These are phyloP conservation scores for Carassius auratus DNA, from an alignment of 2,113 vertebrate genomes.

Conservation along the genomic window DNA sequence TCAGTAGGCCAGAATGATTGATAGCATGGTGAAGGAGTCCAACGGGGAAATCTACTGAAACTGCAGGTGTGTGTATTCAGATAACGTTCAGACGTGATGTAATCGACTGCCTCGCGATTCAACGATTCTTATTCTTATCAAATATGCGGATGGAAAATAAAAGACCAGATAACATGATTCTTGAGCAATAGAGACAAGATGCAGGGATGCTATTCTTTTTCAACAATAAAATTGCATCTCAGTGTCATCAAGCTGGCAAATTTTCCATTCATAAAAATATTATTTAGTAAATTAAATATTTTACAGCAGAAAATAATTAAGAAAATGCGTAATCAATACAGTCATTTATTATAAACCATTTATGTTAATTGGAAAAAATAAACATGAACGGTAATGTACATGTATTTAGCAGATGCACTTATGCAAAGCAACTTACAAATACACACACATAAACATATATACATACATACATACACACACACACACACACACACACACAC, in stretches of 20 bases:
- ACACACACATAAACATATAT: no score
- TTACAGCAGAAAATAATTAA: neutral
- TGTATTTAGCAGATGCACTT: no score
- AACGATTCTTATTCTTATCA: neutral
- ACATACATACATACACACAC: no score
- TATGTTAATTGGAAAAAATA: neutral
- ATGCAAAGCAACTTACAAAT: no score
- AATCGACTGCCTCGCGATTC: neutral
- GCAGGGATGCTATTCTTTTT: neutral
- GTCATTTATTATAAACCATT: no score
- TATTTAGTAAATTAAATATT: neutral
- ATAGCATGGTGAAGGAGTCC: slow-evolving; percentile 6
- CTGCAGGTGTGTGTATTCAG: neutral
- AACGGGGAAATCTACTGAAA: neutral
- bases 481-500: no score
- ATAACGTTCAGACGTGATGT: neutral
- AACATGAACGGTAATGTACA: neutral
- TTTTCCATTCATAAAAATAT: neutral
- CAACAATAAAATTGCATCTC: neutral
- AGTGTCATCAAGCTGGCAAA: neutral
- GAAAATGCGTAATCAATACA: neutral
- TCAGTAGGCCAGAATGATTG: neutral
- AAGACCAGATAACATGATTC: neutral
- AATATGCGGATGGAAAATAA: neutral
- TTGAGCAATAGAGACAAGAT: neutral